Evolutionary conservation across 2,113 vertebrate genomes (phyloP), one percentile per base, ranked within the genome.

Genomic region (Protobothrops mucrosquamatus): DNA sequence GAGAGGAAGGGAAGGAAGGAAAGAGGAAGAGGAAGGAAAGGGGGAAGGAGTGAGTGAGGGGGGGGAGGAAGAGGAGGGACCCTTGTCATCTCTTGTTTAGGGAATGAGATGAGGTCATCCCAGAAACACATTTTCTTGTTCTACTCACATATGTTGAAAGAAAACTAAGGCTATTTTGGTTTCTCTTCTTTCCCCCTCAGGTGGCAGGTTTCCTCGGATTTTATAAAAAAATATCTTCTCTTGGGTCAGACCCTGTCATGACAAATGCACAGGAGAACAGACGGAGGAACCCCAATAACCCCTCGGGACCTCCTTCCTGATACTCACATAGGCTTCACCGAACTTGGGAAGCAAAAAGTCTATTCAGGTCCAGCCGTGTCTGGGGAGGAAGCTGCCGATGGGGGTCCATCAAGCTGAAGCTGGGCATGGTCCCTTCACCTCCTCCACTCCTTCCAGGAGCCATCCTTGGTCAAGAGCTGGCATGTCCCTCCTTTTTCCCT

Each of bases 291-390:
- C 20, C 5, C 61, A 34, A 6, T 20, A 46, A 15, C 8, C 26
- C 39, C 48, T 6, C 61, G 0, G 34, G 34, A 0, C 18, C 18
- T 23, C 69, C 39, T n/a, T 3, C 64, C 61, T 24, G 46, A 11
- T 10, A 29, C 59, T 56, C 91, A 92, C 18, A 92, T 92, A 92
- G 4, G 94, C 87, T 81, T 93, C 12, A 81, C 88, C 94, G 93
- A 92, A 94, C 92, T 64, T 87, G 96, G 94, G 96, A 96, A 96
- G 94, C 95, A 94, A 2, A 94, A 2, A 92, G 91, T 93, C 93
- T 61, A 2, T 56, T 11, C 94, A 81, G 87, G 95, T 89, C 95
- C 0, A 88, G 7, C 24, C 46, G 11, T 23, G 0, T 54, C 29
- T 81, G 55, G 88, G 90, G 90, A 94, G 94, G 94, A 94, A 91